Base-by-base conservation (phyloP, 30 jellyfish, hydroid and myxozoan species). In the Sanderia malayensis region DNA sequence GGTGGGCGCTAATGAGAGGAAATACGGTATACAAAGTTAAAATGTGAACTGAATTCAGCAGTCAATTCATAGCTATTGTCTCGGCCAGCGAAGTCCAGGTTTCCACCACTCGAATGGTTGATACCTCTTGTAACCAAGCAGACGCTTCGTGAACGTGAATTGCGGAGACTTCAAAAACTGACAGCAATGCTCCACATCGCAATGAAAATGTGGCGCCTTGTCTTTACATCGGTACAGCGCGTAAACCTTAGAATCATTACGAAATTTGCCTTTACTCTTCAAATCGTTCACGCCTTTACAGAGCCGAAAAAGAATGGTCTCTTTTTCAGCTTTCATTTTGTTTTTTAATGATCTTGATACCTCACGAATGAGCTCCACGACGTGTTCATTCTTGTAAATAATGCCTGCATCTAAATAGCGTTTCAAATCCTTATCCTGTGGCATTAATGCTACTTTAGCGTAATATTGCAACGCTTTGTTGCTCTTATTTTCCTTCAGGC, bases 71-170 rank as follows among this genome's bases (percentile, higher is more conserved):
- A n/a, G n/a, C n/a, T n/a, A n/a, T n/a, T n/a, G n/a, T n/a, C n/a
- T n/a, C n/a, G 87, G 87, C 89, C 89, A 78, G 21, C 37, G 30
- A 31, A 78, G 59, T 1, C 89, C 89, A 46, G 89, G 89, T 52
- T 66, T 78, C 89, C 89, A 78, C 89, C 89, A 78, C 20, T 78
- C 81, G 68, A 64, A 21, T 26, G 62, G 41, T 3, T 20, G 79
- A 53, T 78, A 78, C 33, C 89, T 78, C 1, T 25, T 53, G 74
- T 78, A 78, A 0, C 89, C 89, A 28, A 78, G 89, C 89, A 78
- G 46, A 30, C 89, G 81, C 44, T 78, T 78, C 67, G 76, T 78
- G 69, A 78, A 78, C 1, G 89, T 78, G 58, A 78, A 58, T 69
- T 78, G 89, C 26, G 89, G 75, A n/a, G 22, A 44, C 10, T 70